phyloP scores from a whole-genome alignment of 2,113 vertebrate species.

The Nycticorax nycticorax region DNA sequence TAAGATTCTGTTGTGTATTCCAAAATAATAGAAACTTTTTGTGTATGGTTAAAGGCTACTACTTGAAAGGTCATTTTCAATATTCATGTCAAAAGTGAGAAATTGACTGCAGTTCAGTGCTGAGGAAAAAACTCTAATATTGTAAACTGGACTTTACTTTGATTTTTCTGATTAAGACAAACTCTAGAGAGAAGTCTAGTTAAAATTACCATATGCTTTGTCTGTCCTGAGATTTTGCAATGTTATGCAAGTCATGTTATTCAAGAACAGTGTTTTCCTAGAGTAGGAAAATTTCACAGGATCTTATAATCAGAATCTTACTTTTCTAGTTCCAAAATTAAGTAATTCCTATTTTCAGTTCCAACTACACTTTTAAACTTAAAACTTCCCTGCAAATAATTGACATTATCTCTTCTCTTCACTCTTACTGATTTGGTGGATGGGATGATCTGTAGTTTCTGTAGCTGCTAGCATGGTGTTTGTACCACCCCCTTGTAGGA shows the following conservation, averaged over 20 bases:
- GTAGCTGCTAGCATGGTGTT: not conserved
- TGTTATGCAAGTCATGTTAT: not conserved
- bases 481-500: not conserved
- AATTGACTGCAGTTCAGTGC: not conserved
- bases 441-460: not conserved
- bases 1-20: not conserved
- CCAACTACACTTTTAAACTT: not conserved
- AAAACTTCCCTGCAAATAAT: not conserved
- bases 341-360: not conserved
- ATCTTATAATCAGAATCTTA: not conserved
- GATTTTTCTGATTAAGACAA: not conserved
- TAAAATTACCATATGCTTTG: not conserved
- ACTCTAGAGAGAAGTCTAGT: not conserved
- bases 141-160: not conserved
- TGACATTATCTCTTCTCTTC: not conserved
- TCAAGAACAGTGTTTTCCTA: not conserved
- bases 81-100: not conserved
- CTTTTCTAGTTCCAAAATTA: not conserved
- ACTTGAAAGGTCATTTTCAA: not conserved
- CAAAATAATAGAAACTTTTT: not conserved
- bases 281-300: not conserved
- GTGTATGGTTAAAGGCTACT: not conserved
- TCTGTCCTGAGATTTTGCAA: not conserved
- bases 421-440: not conserved
- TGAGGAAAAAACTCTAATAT: not conserved